Conservation (phyloP, 2,888 invertebrate species). For the Microplitis manilae region DNA sequence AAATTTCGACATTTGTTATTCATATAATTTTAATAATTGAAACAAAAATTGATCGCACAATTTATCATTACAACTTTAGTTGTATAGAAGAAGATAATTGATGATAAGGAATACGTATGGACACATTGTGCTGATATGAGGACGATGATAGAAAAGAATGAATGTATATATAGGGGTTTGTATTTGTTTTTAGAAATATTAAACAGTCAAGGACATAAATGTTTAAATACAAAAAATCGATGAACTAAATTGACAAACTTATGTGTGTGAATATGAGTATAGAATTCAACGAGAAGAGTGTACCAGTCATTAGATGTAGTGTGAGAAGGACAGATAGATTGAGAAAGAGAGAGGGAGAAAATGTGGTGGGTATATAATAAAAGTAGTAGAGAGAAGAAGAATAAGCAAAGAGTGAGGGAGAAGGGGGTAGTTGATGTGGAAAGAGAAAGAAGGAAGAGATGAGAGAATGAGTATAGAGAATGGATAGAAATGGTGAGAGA, state of each 20-base stretch:
- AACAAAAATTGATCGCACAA: too few species aligned
- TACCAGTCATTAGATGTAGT: constrained; percentile 1
- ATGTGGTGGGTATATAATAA: constrained; percentile 16
- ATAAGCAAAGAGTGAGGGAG: constrained; percentile 1
- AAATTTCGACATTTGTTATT: too few species aligned
- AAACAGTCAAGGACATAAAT: background rate
- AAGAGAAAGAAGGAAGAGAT: background rate
- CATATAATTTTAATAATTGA: too few species aligned
- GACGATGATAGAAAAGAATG: background rate
- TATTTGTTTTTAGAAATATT: constrained; percentile 1
- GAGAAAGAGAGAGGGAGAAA: background rate
- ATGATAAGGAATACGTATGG: background rate
- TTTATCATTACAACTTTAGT: too few species aligned
- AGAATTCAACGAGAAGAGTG: constrained; percentile 7
- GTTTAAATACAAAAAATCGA: background rate
- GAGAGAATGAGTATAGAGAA: background rate
- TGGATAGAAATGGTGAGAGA: constrained; percentile 12
- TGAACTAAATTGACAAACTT: background rate
- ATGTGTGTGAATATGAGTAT: background rate
- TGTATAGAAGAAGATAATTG: background rate
- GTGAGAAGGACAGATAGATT: constrained; percentile 1
- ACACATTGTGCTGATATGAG: background rate
- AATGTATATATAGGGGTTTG: background rate
- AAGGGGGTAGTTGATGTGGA: background rate
- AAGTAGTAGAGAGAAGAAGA: constrained; percentile 10